Conservation (phyloP, 2,113 vertebrate genomes). For the Austrofundulus limnaeus region DNA sequence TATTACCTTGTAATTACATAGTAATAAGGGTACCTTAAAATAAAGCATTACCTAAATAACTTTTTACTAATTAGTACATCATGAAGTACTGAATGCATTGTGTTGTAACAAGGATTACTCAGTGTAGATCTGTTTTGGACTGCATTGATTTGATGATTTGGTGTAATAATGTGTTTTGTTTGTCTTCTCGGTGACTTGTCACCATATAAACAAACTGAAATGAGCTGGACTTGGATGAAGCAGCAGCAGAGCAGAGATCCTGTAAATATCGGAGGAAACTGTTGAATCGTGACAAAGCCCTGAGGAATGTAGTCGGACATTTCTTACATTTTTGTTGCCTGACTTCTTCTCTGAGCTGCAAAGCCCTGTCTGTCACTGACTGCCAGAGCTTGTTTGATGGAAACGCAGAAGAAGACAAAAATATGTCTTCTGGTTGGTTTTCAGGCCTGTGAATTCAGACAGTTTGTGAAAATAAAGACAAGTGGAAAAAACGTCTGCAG, state of each 20-base stretch:
- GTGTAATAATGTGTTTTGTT: too few relatives aligned
- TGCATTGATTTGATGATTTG: too few relatives aligned
- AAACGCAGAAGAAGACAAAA: constrained; percentile 18
- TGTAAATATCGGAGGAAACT: constrained; percentile 36
- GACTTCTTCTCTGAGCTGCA: constrained; percentile 47
- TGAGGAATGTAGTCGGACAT: constrained; percentile 63
- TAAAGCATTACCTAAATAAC: too few relatives aligned
- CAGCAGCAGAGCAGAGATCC: background rate
- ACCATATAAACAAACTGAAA: too few relatives aligned
- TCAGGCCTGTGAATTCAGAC: background rate
- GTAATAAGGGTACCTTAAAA: too few relatives aligned
- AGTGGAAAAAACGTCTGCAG: background rate
- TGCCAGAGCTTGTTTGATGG: constrained; percentile 40
- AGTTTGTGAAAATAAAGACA: background rate
- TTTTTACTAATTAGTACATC: too few relatives aligned
- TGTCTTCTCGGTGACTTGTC: too few relatives aligned
- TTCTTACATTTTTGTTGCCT: constrained; percentile 60
- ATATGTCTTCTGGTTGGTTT: constrained; percentile 1
- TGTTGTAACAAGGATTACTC: too few relatives aligned
- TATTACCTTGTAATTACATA: too few relatives aligned
- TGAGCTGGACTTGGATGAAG: background rate
- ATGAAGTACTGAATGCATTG: too few relatives aligned
- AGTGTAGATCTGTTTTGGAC: too few relatives aligned
- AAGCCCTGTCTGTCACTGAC: constrained; percentile 37
- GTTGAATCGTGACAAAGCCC: constrained; percentile 61